These are phyloP conservation scores for Sebastes itinus DNA, from an alignment of 2,797 vertebrate species.

Conservation along the genomic window DNA sequence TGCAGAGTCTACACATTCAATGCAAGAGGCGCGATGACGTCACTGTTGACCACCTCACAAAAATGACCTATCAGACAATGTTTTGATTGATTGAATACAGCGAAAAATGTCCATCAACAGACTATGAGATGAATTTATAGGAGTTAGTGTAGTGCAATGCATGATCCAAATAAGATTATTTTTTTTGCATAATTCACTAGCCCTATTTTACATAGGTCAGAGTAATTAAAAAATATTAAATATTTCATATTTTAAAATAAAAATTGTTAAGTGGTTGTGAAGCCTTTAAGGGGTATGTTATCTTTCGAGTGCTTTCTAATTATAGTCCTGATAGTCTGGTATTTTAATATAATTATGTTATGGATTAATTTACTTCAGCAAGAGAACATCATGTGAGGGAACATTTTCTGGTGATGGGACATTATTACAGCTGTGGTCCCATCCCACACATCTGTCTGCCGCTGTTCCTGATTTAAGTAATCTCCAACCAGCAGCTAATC, in stretches of 20 bases:
- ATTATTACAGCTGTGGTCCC: neutral
- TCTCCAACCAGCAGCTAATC: neutral
- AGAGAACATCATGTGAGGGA: neutral
- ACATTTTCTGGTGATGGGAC: neutral
- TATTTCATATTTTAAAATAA: neutral
- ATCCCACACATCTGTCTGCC: neutral
- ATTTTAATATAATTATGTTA: neutral
- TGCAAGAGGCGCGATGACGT: neutral
- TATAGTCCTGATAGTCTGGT: neutral
- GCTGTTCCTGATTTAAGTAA: neutral
- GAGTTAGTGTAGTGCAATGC: neutral
- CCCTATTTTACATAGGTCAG: rapidly evolving
- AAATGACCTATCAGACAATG: neutral
- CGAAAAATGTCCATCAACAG: neutral
- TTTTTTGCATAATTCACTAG: neutral
- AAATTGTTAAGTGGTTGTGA: neutral
- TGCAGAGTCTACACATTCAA: neutral
- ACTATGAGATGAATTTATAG: neutral
- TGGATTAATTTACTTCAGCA: neutral
- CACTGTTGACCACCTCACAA: neutral
- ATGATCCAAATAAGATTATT: neutral
- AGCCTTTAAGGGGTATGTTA: neutral
- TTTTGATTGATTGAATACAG: neutral
- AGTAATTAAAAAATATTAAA: too few species aligned
- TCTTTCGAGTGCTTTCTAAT: neutral